Base-by-base conservation (phyloP, 1,140 invertebrate species). In the Philotrypesis tridentata region DNA sequence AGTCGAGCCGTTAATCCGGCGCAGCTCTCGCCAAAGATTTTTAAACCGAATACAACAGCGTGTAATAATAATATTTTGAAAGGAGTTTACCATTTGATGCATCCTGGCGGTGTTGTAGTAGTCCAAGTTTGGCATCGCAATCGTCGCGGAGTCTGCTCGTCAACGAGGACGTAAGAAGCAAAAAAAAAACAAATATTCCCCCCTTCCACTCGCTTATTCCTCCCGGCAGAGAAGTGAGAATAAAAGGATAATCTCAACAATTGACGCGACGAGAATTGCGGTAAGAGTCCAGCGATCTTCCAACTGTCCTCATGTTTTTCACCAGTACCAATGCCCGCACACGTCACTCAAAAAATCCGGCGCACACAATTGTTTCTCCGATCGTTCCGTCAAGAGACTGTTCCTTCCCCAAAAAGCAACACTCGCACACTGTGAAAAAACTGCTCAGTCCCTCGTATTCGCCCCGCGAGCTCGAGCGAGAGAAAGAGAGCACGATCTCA, bases 91-190 rank as follows among this genome's bases (percentile, higher is more conserved):
- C 91, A 91, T 92, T 90, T 91, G 91, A 87, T 92, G 91, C 90
- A 92, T 92, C 87, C 90, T 90, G 79, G 91, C 90, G 72, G 91
- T 90, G 81, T 91, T 92, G 86, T 92, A 92, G 88, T 92, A 92
- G 87, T 92, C 91, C 86, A 92, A 82, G 82, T 92, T 92, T 87
- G 91, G 91, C 91, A 92, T 92, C 87, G 87, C 87, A 86, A 72
- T 72, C 25, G 11, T 78, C n/a, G n/a, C 27, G 14, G 14, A 68
- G 17, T 17, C 21, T 63, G 17, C 9, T n/a, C 61, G 61, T 63
- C 11, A 65, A 65, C 14, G n/a, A 4, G n/a, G 6, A 7, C n/a
- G 14, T 29, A 2, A 65, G n/a, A 27, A 65, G 12, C 55, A 17
- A 8, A 11, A 37, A 37, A 60, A 60, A 14, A 60, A n/a, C n/a